Conservation (phyloP, 1,140 invertebrate genomes). For the Caenorhabditis remanei region DNA sequence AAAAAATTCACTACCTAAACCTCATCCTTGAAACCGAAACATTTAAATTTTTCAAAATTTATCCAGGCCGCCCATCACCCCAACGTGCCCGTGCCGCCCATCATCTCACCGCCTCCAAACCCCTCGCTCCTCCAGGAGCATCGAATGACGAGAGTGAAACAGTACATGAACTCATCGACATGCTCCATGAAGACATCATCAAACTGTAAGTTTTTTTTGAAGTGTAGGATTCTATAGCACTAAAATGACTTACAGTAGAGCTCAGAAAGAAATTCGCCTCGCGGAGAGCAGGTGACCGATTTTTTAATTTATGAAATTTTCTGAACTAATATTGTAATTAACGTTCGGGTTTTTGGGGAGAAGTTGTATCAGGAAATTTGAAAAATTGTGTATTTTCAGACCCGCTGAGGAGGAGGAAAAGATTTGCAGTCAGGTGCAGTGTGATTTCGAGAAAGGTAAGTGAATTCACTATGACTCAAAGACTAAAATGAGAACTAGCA, state of each 20-base stretch:
- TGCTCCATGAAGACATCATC: constrained; percentile 21
- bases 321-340: neutral
- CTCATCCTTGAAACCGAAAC: no score
- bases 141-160: neutral
- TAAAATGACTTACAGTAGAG: constrained; percentile 36
- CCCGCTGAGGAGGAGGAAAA: neutral
- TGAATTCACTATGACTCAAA: no score
- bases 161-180: constrained; percentile 26
- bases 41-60: no score
- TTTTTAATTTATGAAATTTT: neutral
- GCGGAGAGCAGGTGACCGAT: constrained; percentile 36
- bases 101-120: neutral
- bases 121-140: neutral
- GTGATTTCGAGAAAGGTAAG: constrained; percentile 32
- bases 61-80: neutral
- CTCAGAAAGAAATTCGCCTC: constrained; percentile 18
- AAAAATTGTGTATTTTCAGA: neutral
- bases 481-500: no score
- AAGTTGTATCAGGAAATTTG: neutral
- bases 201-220: constrained; percentile 22
- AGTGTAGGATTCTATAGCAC: neutral
- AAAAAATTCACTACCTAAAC: neutral
- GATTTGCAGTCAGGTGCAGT: constrained; percentile 17
- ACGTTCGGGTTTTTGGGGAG: neutral
- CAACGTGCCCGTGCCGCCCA: neutral